A percentile compares a stretch with the other conserved stretches of the same genome.
These are phyloP conservation scores for Euplexia lucipara DNA, from an alignment of 2,888 invertebrate species.

Conservation along the genomic window DNA sequence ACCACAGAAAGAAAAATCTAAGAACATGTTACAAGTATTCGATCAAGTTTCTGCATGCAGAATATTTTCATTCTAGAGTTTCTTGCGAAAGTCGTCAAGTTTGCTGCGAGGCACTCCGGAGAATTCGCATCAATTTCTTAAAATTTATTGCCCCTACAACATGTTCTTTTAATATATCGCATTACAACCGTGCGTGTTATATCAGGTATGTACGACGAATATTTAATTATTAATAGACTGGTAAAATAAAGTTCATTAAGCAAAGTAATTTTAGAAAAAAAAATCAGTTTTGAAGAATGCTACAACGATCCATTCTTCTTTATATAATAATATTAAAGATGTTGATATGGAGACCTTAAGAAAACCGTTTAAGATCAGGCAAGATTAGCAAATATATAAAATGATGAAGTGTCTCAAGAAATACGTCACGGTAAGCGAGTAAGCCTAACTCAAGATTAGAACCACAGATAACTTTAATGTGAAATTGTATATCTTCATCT, in stretches of 20 bases:
- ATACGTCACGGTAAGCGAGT: conserved; percentile 10
- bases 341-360: conserved; percentile 18
- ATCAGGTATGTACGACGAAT: conserved; percentile 60
- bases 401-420: conserved; percentile 9
- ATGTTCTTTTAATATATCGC: conserved; percentile 69
- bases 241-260: not conserved
- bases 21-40: conserved; percentile 8
- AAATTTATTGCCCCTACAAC: conserved; percentile 67
- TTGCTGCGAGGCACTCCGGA: conserved; percentile 48
- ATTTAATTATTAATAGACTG: conserved; percentile 15
- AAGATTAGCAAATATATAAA: conserved; percentile 29
- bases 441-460: conserved; percentile 37
- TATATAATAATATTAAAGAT: too few species aligned
- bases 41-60: conserved; percentile 7
- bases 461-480: conserved; percentile 30
- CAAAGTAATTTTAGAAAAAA: too few species aligned
- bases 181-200: conserved; percentile 65
- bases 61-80: conserved; percentile 33
- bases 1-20: not conserved
- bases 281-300: too few species aligned
- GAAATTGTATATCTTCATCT: conserved; percentile 15
- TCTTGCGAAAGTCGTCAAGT: conserved; percentile 41
- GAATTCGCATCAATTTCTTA: conserved; percentile 66
- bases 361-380: conserved; percentile 28
- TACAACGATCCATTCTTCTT: too few species aligned